phyloP scores from a whole-genome alignment of 2,888 invertebrate genomes.

The Eupithecia vulgata region DNA sequence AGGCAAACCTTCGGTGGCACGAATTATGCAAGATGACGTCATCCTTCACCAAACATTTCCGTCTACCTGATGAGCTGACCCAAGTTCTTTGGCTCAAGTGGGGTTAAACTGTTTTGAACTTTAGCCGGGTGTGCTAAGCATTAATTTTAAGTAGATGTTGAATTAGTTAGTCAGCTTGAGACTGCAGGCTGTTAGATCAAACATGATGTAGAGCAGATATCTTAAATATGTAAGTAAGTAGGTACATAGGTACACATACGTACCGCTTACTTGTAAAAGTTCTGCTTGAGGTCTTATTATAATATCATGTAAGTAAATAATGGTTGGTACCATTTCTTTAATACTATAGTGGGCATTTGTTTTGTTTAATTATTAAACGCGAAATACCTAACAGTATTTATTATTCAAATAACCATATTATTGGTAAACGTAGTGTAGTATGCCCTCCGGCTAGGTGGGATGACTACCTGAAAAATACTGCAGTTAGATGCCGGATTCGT shows the following conservation, averaged over 20 bases:
- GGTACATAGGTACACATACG: neutral
- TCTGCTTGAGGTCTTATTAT: too few species aligned
- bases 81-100: slow-evolving; percentile 13
- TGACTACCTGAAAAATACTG: too few species aligned
- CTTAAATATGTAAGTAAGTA: too few species aligned
- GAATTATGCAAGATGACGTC: slow-evolving; percentile 59
- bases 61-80: slow-evolving; percentile 31
- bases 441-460: too few species aligned
- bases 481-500: too few species aligned
- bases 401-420: too few species aligned
- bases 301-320: too few species aligned
- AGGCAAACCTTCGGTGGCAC: slow-evolving; percentile 26
- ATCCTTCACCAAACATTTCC: slow-evolving; percentile 45
- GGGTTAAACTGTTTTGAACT: slow-evolving; percentile 13
- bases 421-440: too few species aligned
- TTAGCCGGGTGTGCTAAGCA: slow-evolving; percentile 5
- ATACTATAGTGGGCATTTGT: too few species aligned
- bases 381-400: too few species aligned
- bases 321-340: too few species aligned
- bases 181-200: neutral
- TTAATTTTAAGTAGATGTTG: slow-evolving; percentile 3
- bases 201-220: neutral
- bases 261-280: neutral
- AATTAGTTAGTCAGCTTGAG: neutral
- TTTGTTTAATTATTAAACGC: too few species aligned